A percentile compares a stretch with the other conserved stretches of the same genome.
Conservation (phyloP, 2,797 vertebrate genomes). For the Crypturellus tataupa region DNA sequence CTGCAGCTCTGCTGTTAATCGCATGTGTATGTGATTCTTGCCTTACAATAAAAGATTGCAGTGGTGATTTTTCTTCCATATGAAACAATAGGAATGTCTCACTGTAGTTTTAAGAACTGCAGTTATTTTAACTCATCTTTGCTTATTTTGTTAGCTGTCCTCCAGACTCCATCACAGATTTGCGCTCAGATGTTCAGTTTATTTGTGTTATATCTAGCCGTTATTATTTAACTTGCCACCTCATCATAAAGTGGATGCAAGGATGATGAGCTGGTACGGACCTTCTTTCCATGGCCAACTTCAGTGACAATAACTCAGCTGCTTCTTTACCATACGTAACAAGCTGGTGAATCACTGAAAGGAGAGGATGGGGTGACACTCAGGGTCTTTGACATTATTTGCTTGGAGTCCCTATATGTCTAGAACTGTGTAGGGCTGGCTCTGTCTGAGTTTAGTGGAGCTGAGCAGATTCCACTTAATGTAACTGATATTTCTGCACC, state of each 20-base stretch:
- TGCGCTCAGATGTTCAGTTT: neutral
- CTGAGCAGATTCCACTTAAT: neutral
- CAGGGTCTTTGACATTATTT: neutral
- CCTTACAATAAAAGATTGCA: neutral
- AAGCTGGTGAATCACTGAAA: neutral
- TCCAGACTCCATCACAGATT: neutral
- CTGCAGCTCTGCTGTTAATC: neutral
- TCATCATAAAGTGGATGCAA: neutral
- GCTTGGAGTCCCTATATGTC: neutral
- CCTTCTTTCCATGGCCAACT: neutral
- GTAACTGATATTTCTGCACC: neutral
- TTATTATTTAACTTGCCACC: neutral
- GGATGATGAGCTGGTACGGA: neutral
- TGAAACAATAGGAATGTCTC: neutral
- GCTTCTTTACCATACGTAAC: neutral
- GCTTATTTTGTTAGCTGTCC: neutral
- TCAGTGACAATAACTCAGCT: neutral
- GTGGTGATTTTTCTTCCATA: neutral
- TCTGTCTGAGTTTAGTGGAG: neutral
- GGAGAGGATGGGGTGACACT: accelerated
- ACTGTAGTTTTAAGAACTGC: neutral
- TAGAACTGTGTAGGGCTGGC: neutral
- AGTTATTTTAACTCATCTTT: neutral
- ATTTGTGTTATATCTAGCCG: neutral
- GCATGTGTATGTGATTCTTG: neutral